These are phyloP conservation scores for Cygnus buccinator DNA, from an alignment of 2,113 vertebrate species.

Conservation along the genomic window DNA sequence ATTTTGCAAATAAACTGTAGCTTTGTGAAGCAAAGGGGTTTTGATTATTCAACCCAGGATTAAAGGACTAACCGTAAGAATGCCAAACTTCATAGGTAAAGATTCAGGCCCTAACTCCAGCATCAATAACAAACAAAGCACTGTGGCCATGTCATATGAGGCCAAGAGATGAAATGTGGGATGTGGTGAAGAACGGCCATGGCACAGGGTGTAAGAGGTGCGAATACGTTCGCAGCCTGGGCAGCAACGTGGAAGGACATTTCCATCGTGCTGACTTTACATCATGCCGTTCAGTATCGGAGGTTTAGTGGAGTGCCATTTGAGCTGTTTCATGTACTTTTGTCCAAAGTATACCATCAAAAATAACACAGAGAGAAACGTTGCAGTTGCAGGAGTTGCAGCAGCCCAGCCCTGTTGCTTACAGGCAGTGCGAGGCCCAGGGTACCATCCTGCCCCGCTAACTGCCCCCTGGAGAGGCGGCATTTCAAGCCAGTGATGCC, in stretches of 20 bases:
- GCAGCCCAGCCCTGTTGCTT: neutral
- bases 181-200: neutral
- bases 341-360: neutral
- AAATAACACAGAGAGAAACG: fast-evolving
- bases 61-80: neutral
- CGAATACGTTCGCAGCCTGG: neutral
- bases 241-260: neutral
- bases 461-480: neutral
- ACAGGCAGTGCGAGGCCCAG: neutral
- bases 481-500: neutral
- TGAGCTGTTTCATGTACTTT: neutral
- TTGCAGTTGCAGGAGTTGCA: neutral
- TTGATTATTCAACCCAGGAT: neutral
- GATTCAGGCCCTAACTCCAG: neutral
- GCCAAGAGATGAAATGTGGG: neutral
- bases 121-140: neutral
- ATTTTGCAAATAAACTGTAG: neutral
- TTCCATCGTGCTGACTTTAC: neutral
- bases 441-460: neutral
- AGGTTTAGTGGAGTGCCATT: neutral
- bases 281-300: neutral
- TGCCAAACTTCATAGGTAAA: neutral
- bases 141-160: neutral
- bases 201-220: neutral
- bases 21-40: neutral